These are phyloP conservation scores for Plectrocnemia conspersa DNA, from an alignment of 1,140 invertebrate genomes.

Conservation along the genomic window DNA sequence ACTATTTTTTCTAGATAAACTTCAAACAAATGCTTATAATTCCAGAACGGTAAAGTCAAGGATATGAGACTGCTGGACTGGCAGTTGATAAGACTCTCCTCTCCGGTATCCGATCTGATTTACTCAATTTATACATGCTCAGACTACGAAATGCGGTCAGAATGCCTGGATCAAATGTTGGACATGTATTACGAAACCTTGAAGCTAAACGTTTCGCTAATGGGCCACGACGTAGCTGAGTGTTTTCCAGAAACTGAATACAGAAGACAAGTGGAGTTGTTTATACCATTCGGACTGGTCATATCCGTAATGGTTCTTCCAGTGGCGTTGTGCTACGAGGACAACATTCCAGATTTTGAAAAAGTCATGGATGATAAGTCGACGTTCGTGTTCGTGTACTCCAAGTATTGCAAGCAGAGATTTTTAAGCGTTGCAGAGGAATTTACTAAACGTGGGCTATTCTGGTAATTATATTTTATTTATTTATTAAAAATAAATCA, in stretches of 20 bases:
- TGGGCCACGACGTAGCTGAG: constrained; percentile 43
- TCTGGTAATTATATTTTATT: no score
- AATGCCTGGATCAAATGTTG: constrained; percentile 48
- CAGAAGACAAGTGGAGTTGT: constrained; percentile 39
- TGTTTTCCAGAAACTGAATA: constrained; percentile 48
- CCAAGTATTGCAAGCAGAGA: no score
- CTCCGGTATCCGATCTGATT: constrained; percentile 55
- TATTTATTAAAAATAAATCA: no score
- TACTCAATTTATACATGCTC: constrained; percentile 57
- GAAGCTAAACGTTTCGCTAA: constrained; percentile 40
- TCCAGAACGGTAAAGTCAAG: constrained; percentile 36
- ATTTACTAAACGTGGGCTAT: no score
- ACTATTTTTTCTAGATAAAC: no score
- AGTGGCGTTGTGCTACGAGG: constrained; percentile 12
- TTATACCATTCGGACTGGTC: constrained; percentile 38
- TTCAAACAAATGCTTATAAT: no score
- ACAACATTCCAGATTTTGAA: constrained; percentile 23
- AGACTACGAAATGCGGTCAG: constrained; percentile 44
- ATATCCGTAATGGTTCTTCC: constrained; percentile 21
- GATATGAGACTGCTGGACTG: constrained; percentile 54
- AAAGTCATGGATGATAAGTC: not conserved
- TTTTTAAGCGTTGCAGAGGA: no score
- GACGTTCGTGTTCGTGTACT: no score
- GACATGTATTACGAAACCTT: constrained; percentile 55
- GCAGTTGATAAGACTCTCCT: constrained; percentile 53